Percentiles rank a stretch among this genome's conserved stretches.
Conservation (phyloP, 2,797 vertebrate species). For the Erpetoichthys calabaricus region DNA sequence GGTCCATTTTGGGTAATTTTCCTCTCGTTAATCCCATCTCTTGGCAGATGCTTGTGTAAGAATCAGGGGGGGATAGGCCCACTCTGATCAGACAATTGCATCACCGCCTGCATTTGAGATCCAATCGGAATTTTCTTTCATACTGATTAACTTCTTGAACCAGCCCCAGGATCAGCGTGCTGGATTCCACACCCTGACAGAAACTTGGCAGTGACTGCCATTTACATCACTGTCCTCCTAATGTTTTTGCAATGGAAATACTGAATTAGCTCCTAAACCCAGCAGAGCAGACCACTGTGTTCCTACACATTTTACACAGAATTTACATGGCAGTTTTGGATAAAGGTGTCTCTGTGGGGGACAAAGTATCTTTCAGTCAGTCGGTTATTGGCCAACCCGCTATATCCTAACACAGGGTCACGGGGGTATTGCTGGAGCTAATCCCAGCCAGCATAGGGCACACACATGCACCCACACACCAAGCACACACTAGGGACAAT, state of each 20-base stretch:
- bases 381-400: too few species aligned
- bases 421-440: too few species aligned
- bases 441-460: too few species aligned
- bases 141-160: constrained; percentile 19
- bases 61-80: constrained; percentile 24
- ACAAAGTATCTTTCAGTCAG: too few species aligned
- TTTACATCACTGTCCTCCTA: constrained; percentile 19
- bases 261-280: constrained; percentile 2
- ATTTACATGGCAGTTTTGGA: too few species aligned
- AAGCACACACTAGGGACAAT: too few species aligned
- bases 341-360: too few species aligned
- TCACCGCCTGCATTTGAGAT: constrained; percentile 30
- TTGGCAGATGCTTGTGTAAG: constrained; percentile 41
- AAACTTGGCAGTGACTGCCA: constrained; percentile 13
- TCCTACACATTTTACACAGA: too few species aligned
- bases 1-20: constrained; percentile 27
- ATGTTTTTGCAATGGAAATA: constrained; percentile 11
- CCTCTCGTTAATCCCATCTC: constrained; percentile 24
- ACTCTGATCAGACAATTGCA: constrained; percentile 28
- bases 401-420: too few species aligned
- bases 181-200: constrained; percentile 27
- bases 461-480: too few species aligned
- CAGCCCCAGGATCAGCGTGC: constrained; percentile 2
- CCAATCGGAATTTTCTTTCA: constrained; percentile 11
- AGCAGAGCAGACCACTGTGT: background rate